A percentile compares a stretch with the other conserved stretches of the same genome.
Conservation (phyloP, 2,888 invertebrate genomes). For the Ophion obscuratus region DNA sequence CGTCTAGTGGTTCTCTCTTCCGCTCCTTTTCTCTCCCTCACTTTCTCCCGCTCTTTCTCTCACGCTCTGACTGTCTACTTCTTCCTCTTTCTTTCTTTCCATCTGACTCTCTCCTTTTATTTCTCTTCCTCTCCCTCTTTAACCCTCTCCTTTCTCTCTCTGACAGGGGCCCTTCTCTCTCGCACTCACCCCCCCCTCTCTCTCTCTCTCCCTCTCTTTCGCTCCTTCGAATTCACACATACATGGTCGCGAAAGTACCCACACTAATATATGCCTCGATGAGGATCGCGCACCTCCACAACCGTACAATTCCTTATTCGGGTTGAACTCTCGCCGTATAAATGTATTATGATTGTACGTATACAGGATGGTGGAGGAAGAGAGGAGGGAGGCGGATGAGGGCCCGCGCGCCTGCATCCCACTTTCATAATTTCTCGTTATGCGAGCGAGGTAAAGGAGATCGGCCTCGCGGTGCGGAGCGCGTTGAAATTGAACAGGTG, state of each 20-base stretch:
- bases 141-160: neutral
- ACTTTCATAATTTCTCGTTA: constrained; percentile 49
- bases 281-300: constrained; percentile 20
- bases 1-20: neutral
- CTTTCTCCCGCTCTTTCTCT: neutral
- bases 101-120: neutral
- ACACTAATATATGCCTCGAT: neutral
- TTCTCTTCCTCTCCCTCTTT: neutral
- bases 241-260: too few relatives aligned
- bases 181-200: neutral
- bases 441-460: constrained; percentile 34
- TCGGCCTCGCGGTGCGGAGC: constrained; percentile 7
- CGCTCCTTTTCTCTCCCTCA: neutral
- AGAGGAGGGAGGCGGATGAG: neutral
- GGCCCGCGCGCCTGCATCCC: constrained; percentile 2
- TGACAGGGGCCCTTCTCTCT: neutral
- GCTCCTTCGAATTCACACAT: too few relatives aligned
- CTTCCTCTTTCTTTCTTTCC: constrained; percentile 1
- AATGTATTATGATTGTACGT: constrained; percentile 38
- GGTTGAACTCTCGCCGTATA: constrained; percentile 28
- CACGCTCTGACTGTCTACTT: neutral
- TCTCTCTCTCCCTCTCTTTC: neutral
- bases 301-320: constrained; percentile 36
- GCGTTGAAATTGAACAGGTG: constrained; percentile 53
- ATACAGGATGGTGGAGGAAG: constrained; percentile 19